phyloP scores from a whole-genome alignment of 2,888 invertebrate genomes.

The Plusia festucae region DNA sequence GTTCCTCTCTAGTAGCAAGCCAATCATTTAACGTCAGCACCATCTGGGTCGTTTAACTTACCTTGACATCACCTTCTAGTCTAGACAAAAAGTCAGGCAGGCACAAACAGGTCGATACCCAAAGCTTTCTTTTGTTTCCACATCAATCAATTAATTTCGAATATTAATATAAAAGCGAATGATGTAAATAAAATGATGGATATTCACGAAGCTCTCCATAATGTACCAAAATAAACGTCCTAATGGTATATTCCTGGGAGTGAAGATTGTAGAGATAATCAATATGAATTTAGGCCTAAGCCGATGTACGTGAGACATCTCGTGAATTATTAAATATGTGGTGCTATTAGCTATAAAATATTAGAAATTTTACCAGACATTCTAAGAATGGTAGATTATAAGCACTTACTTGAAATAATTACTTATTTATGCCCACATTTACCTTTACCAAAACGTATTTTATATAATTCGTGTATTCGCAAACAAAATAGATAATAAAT shows the following conservation, averaged over 20 bases:
- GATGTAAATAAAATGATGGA: slow-evolving; percentile 1
- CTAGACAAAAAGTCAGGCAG: slow-evolving; percentile 1
- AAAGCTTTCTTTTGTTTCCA: slow-evolving; percentile 9
- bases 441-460: not conserved
- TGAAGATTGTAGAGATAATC: slow-evolving; percentile 26
- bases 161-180: not conserved
- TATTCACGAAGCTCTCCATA: not conserved
- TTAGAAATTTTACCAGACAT: slow-evolving; percentile 20
- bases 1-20: not conserved
- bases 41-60: slow-evolving; percentile 8
- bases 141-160: slow-evolving; percentile 1
- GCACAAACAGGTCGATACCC: not conserved
- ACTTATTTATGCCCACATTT: too few species aligned
- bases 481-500: too few species aligned
- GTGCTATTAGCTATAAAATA: slow-evolving; percentile 21
- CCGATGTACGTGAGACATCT: slow-evolving; percentile 32
- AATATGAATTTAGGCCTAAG: slow-evolving; percentile 37
- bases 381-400: slow-evolving; percentile 12
- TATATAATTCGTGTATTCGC: not conserved
- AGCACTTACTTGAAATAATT: slow-evolving; percentile 3
- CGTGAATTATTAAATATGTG: slow-evolving; percentile 44
- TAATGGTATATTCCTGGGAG: not conserved
- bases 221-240: not conserved
- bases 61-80: slow-evolving; percentile 22
- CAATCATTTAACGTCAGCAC: not conserved